Base-by-base conservation (phyloP, 1,140 invertebrate species). In the Listronotus oregonensis region DNA sequence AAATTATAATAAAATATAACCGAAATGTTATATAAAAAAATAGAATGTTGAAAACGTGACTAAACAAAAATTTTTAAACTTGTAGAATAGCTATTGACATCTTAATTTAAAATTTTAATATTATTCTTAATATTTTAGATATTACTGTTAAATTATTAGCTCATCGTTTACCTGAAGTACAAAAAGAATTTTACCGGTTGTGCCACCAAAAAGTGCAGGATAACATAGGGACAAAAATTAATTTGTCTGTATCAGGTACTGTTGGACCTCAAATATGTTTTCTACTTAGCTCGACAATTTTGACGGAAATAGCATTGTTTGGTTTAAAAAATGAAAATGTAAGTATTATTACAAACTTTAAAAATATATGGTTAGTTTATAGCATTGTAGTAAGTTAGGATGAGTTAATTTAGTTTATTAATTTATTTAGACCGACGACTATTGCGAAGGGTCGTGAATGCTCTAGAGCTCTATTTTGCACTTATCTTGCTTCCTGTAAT, bases 261-360 rank as follows among this genome's bases (percentile, higher is more conserved):
- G 72, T 76, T 8, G 81, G 78, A 69, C 74, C 75, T 52, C 78
- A 78, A 66, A 65, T 84, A 34, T 58, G 72, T 27, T 84, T 88
- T 74, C 70, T 89, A 18, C 79, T 85, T 43, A 79, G 85, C 64
- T 72, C 82, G 1, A 77, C 76, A 54, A 77, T 89, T 39, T 70
- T 89, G 15, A 84, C 79, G n/a, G 86, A 89, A 78, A 86, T 89
- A 55, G 83, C 86, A 66, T 83, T 82, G 71, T 82, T 86, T 69
- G 87, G 87, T 47, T 67, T 85, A 7, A 82, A 76, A 9, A 82
- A 80, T 39, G 78, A 81, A 12, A 73, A 81, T 62, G 55, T 71
- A 52, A 52, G 32, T 27, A 27, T 27, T 5, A n/a, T n/a, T n/a
- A n/a, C n/a, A n/a, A n/a, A n/a, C n/a, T n/a, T n/a, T n/a, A n/a